phyloP scores from a whole-genome alignment of 2,888 invertebrate species.

The Drosophila mulleri region DNA sequence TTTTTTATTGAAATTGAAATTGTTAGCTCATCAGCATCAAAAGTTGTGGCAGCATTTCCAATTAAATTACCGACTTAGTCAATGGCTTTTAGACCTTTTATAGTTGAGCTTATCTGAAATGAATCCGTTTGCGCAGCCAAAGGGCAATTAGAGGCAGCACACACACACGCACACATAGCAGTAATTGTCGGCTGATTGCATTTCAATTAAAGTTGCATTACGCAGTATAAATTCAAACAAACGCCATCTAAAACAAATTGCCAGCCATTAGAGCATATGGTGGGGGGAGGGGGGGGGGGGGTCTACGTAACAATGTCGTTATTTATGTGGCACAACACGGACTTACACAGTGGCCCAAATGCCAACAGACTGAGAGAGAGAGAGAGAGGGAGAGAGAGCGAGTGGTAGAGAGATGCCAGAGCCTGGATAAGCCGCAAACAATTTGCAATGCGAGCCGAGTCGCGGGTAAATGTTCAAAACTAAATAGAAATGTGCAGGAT shows the following conservation, averaged over 20 bases:
- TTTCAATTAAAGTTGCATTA: slow-evolving; percentile 68
- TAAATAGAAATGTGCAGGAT: slow-evolving; percentile 78
- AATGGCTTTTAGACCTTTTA: background rate
- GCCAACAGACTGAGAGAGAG: background rate
- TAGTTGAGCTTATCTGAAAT: slow-evolving; percentile 20
- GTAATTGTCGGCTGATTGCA: slow-evolving; percentile 58
- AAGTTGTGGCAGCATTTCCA: background rate
- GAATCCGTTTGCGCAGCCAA: slow-evolving; percentile 38
- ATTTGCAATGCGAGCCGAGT: slow-evolving; percentile 57
- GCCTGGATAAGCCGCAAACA: slow-evolving; percentile 67
- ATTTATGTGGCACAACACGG: slow-evolving; percentile 40
- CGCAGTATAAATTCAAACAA: slow-evolving; percentile 57
- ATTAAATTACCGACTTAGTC: background rate
- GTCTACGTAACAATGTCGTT: slow-evolving; percentile 28
- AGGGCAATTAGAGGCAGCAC: slow-evolving; percentile 40
- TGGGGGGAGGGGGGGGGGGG: background rate
- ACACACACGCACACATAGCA: background rate
- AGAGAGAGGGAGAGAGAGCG: too few species aligned
- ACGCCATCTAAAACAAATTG: slow-evolving; percentile 64
- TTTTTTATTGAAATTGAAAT: background rate
- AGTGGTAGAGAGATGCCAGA: slow-evolving; percentile 29
- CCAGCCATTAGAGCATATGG: slow-evolving; percentile 55
- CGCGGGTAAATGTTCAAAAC: slow-evolving; percentile 55
- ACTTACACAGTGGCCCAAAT: slow-evolving; percentile 11
- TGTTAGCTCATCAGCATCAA: background rate